These are phyloP conservation scores for Apotomis turbidana DNA, from an alignment of 2,888 invertebrate genomes.

Conservation along the genomic window DNA sequence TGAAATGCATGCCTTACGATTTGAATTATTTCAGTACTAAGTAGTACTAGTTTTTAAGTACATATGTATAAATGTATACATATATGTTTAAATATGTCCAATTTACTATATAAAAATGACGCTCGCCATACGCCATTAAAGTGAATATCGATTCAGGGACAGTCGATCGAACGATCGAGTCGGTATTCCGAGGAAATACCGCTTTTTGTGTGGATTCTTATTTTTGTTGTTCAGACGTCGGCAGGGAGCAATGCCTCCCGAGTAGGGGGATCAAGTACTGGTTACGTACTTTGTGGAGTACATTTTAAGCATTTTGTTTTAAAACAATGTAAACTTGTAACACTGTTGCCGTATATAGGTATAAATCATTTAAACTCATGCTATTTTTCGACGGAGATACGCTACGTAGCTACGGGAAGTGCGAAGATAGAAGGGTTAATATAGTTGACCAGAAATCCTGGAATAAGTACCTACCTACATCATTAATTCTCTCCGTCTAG, in stretches of 20 bases:
- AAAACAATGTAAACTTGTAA: not conserved
- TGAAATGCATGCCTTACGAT: not conserved
- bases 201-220: constrained; percentile 66
- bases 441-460: too few species aligned
- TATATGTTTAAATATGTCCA: not conserved
- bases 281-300: constrained; percentile 54
- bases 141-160: constrained; percentile 45
- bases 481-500: too few species aligned
- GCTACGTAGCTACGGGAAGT: too few species aligned
- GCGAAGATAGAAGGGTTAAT: too few species aligned
- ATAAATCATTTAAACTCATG: too few species aligned
- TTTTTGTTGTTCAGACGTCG: constrained; percentile 68
- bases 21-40: not conserved
- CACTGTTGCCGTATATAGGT: too few species aligned
- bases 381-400: too few species aligned
- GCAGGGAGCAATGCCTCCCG: constrained; percentile 70
- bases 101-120: constrained; percentile 4
- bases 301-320: constrained; percentile 40
- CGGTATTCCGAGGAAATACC: constrained; percentile 73
- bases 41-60: too few species aligned
- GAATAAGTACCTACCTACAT: too few species aligned
- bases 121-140: constrained; percentile 30
- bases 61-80: too few species aligned
- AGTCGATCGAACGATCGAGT: constrained; percentile 68
- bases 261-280: constrained; percentile 56